phyloP scores from a whole-genome alignment of 2,113 vertebrate species.

The Salvelinus sp. region DNA sequence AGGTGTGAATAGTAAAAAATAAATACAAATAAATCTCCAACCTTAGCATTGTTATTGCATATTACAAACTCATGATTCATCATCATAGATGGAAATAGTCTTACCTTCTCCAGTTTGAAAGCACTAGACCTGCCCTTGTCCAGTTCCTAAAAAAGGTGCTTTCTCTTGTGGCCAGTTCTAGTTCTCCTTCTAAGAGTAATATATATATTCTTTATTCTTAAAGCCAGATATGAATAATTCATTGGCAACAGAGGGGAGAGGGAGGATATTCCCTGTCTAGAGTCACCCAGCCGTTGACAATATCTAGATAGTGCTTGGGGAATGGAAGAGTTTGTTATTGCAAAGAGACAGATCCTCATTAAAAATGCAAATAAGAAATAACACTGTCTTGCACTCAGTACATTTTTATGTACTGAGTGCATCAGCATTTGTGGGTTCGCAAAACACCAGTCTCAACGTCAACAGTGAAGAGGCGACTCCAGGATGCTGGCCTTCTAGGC shows the following conservation, averaged over 20 bases:
- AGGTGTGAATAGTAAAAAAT: too few species aligned
- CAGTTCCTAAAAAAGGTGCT: slow-evolving; percentile 39
- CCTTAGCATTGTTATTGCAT: too few species aligned
- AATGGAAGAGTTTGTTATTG: slow-evolving; percentile 17
- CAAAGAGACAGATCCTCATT: slow-evolving; percentile 26
- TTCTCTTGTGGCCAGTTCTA: slow-evolving; percentile 41
- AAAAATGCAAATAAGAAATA: slow-evolving; percentile 15
- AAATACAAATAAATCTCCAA: too few species aligned
- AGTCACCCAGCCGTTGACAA: slow-evolving; percentile 36
- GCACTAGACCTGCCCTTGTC: neutral
- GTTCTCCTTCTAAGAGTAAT: slow-evolving; percentile 58
- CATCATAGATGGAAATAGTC: too few species aligned
- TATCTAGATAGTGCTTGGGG: slow-evolving; percentile 21
- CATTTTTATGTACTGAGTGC: slow-evolving; percentile 5
- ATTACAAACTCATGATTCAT: too few species aligned
- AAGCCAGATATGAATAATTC: slow-evolving; percentile 65
- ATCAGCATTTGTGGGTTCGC: too few species aligned
- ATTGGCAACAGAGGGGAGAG: slow-evolving; percentile 46
- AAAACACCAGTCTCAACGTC: too few species aligned
- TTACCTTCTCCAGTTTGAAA: neutral
- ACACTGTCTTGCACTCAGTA: slow-evolving; percentile 7
- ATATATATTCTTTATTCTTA: slow-evolving; percentile 61
- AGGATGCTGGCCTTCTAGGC: too few species aligned
- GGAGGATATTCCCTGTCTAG: slow-evolving; percentile 34
- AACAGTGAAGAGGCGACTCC: too few species aligned